These are phyloP conservation scores for Hippocampus guttulatus DNA, from an alignment of 2,113 vertebrate species.

Conservation along the genomic window DNA sequence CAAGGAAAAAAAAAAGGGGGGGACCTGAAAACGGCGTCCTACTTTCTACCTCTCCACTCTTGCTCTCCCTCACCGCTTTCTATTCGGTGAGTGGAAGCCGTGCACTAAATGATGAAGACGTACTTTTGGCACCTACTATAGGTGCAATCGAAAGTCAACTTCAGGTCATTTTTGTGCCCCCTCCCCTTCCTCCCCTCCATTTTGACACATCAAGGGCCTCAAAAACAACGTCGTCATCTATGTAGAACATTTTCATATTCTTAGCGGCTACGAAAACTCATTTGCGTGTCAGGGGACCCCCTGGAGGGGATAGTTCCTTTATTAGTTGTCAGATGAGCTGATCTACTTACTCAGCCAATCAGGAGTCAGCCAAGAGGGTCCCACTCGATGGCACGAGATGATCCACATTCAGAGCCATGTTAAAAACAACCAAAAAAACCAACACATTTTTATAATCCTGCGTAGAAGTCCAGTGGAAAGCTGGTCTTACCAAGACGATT, in stretches of 20 bases:
- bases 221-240: conserved; percentile 5
- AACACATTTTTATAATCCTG: not conserved
- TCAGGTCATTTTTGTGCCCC: not conserved
- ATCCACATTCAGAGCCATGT: conserved; percentile 45
- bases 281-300: conserved; percentile 40
- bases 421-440: not conserved
- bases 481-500: no score
- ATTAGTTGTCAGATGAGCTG: conserved; percentile 63
- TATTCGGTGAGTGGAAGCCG: conserved; percentile 58
- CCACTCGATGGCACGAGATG: conserved; percentile 50
- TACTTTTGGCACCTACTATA: conserved; percentile 6
- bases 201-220: not conserved
- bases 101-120: conserved; percentile 54
- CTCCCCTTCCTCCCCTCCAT: not conserved
- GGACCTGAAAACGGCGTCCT: conserved; percentile 75
- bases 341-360: conserved; percentile 68
- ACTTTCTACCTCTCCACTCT: conserved; percentile 64
- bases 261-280: conserved; percentile 35
- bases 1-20: conserved; percentile 9
- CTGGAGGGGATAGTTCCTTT: conserved; percentile 53
- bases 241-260: conserved; percentile 33
- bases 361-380: conserved; percentile 46
- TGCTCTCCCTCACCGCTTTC: conserved; percentile 65
- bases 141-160: not conserved
- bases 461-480: not conserved